Evolutionary conservation across 2,888 invertebrate genomes (phyloP).

Genomic region (Meiosimyza platycephala): DNA sequence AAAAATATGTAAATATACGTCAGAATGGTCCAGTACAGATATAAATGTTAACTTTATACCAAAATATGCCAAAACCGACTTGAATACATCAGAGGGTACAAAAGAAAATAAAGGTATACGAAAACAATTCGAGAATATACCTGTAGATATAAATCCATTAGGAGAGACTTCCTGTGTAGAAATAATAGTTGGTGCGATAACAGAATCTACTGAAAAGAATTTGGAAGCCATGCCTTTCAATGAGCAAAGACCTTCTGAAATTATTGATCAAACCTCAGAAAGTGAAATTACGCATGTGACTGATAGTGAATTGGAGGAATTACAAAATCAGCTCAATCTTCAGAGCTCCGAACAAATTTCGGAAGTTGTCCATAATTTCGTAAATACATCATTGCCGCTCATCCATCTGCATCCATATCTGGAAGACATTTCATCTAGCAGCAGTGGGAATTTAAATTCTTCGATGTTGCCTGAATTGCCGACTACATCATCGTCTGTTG

Average conservation of each 20-base stretch:
- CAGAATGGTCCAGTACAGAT: too few relatives aligned
- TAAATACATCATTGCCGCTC: constrained; percentile 37
- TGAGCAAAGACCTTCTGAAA: not conserved
- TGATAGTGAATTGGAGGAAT: constrained; percentile 45
- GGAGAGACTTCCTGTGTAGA: not conserved
- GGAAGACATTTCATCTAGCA: constrained; percentile 45
- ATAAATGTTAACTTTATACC: too few relatives aligned
- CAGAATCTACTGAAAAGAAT: not conserved
- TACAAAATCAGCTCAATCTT: constrained; percentile 56
- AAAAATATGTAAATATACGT: too few relatives aligned
- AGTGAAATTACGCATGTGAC: not conserved
- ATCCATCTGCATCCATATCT: constrained; percentile 42
- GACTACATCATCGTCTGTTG: constrained; percentile 12
- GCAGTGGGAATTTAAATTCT: constrained; percentile 40
- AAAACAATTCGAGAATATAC: too few relatives aligned
- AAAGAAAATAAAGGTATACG: too few relatives aligned
- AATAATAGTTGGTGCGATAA: constrained; percentile 11
- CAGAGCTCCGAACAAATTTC: constrained; percentile 38
- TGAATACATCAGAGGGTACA: too few relatives aligned
- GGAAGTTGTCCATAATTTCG: not conserved
- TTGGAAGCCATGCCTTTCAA: constrained; percentile 38
- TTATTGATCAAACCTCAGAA: not conserved
- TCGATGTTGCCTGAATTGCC: constrained; percentile 27
- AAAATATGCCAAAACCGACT: not conserved
- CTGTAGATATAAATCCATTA: not conserved